Evolutionary conservation across 1,140 invertebrate genomes (phyloP).

Genomic region (Asbolus verrucosus): DNA sequence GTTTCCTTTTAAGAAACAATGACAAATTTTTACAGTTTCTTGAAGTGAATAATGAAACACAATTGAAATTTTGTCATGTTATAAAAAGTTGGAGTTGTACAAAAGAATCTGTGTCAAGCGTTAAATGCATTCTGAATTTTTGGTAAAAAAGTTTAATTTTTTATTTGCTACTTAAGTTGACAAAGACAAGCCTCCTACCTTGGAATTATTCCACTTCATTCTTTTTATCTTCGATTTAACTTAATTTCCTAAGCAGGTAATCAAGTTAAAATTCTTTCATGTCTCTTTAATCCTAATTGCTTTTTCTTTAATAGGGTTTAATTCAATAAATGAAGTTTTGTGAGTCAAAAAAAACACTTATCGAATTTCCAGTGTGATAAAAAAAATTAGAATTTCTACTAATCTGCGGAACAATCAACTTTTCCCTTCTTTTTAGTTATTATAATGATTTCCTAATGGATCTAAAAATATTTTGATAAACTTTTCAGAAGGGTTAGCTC

Average conservation of each 20-base stretch:
- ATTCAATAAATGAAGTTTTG: not conserved
- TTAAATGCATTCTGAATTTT: not conserved
- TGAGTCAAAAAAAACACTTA: not conserved
- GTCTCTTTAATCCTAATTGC: constrained; percentile 4
- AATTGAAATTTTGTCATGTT: not conserved
- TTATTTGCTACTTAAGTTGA: not conserved
- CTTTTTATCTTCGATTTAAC: not conserved
- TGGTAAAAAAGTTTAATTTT: not conserved
- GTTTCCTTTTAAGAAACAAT: not conserved
- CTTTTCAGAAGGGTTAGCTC: not conserved
- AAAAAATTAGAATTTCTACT: too few relatives aligned
- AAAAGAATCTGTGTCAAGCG: not conserved
- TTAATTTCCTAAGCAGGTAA: not conserved
- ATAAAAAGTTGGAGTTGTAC: not conserved
- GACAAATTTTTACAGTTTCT: not conserved
- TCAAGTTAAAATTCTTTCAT: not conserved
- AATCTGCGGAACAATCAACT: not conserved
- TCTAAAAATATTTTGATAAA: not conserved
- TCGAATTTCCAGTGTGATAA: too few relatives aligned
- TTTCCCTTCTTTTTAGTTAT: not conserved
- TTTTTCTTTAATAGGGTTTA: not conserved
- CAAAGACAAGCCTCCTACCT: not conserved
- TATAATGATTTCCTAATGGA: not conserved
- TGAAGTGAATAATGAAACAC: constrained; percentile 3
- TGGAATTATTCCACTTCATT: not conserved